phyloP scores from a whole-genome alignment of 2,113 vertebrate genomes.

The Sardina pilchardus region DNA sequence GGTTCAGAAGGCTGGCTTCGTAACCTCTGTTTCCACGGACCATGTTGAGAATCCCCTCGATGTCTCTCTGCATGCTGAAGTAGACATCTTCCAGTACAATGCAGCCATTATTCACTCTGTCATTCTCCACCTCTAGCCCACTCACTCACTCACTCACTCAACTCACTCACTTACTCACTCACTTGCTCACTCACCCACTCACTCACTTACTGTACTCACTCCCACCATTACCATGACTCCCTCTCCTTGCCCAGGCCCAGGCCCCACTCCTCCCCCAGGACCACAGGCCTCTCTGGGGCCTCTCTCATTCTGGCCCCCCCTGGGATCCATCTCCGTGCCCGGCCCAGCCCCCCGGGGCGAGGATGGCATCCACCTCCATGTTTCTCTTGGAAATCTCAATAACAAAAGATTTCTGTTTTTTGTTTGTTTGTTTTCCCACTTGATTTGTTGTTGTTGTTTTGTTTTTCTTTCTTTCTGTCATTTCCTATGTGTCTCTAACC shows the following conservation, averaged over 20 bases:
- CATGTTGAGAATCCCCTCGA: constrained; percentile 62
- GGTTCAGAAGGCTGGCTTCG: constrained; percentile 49
- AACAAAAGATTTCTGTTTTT: constrained; percentile 83
- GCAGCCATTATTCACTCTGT: constrained; percentile 64
- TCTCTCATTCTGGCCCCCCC: constrained; percentile 48
- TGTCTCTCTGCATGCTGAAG: constrained; percentile 69
- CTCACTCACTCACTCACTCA: background rate
- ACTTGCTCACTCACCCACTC: constrained; percentile 44
- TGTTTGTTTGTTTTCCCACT: constrained; percentile 60
- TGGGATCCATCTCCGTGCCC: constrained; percentile 66
- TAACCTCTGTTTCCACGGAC: constrained; percentile 72
- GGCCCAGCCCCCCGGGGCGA: constrained; percentile 43
- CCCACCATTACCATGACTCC: constrained; percentile 22
- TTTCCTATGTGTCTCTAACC: constrained; percentile 58
- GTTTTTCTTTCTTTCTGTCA: constrained; percentile 51
- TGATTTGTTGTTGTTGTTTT: constrained; percentile 62
- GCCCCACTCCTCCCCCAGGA: constrained; percentile 49
- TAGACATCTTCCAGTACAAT: constrained; percentile 58
- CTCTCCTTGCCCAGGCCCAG: constrained; percentile 56
- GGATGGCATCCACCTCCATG: constrained; percentile 72
- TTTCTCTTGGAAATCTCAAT: constrained; percentile 77
- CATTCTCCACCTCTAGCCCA: constrained; percentile 62
- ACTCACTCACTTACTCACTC: constrained; percentile 44
- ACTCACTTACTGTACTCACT: background rate
- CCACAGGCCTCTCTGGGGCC: constrained; percentile 20